Percentiles rank a stretch among this genome's conserved stretches.
These are phyloP conservation scores for Erethizon dorsatum DNA, from an alignment of 2,797 vertebrate genomes.

Conservation along the genomic window DNA sequence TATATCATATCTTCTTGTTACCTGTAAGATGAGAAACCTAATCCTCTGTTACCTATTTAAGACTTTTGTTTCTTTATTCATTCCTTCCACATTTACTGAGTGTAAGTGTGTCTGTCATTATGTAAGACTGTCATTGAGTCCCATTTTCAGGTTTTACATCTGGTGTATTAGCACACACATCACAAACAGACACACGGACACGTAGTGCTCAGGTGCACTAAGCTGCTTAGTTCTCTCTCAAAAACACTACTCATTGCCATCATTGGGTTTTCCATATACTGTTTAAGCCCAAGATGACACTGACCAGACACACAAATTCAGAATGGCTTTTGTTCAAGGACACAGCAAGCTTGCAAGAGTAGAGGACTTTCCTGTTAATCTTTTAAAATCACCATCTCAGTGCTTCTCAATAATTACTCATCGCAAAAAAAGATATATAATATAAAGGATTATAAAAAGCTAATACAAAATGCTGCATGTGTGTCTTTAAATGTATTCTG, in stretches of 20 bases:
- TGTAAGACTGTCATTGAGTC: background rate
- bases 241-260: background rate
- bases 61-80: background rate
- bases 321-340: background rate
- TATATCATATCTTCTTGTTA: background rate
- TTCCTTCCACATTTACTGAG: background rate
- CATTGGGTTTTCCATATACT: background rate
- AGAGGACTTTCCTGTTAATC: constrained; percentile 24
- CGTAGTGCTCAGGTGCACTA: background rate
- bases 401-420: background rate
- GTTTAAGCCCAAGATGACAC: background rate
- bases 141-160: constrained; percentile 17
- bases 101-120: background rate
- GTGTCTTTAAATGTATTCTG: constrained; percentile 20
- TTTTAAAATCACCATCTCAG: background rate
- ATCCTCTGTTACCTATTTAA: background rate
- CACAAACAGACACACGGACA: background rate
- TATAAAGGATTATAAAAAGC: background rate
- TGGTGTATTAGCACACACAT: background rate
- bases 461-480: background rate
- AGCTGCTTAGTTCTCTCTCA: background rate
- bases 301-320: background rate
- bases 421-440: background rate
- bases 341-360: background rate
- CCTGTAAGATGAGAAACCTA: background rate